Evolutionary conservation across 2,888 invertebrate species (phyloP), one percentile per base, ranked within the genome.

Genomic region (Drosophila peninsularis): DNA sequence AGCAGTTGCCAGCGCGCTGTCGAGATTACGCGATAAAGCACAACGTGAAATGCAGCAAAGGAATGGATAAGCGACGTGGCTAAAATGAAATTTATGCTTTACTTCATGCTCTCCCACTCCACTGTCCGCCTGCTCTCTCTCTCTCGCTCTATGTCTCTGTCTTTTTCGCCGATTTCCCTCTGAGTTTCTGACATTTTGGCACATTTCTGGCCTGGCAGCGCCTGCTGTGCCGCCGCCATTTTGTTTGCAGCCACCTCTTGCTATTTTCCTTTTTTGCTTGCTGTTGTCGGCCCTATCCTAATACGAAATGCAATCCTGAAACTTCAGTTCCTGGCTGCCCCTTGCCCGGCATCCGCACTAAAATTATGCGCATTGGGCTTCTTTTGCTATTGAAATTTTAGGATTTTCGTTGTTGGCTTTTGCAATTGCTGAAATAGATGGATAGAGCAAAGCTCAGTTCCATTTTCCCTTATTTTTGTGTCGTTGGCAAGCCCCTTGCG

Each of bases 21-120:
- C 66, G 78, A 82, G 88, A 87, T 82, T 87, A 82, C 68, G 82
- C 82, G 76, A 86, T 83, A 82, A 86, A 74, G 78, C 78, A 77
- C 72, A 78, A 80, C 64, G 62, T 64, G 70, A 68, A 78, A 57
- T 76, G 80, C 62, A 69, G 63, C 63, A 71, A 60, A 82, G 60
- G 71, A 83, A 81, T 83, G 84, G 84, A 84, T 78, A 71, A 57
- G 79, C 74, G 77, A 71, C 80, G 67, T 71, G 76, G 80, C 77
- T 76, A 64, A 78, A 78, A 79, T 79, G 62, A 70, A 79, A 78
- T 78, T 76, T 78, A 80, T 78, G 80, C 76, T 52, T 57, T 68
- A 34, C 69, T 47, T 57, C 42, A 63, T 45, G 24, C 19, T 19
- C 17, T 30, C 44, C 45, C 45, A 6, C 67, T 14, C 57, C 19